A percentile compares a stretch with the other conserved stretches of the same genome.
These are phyloP conservation scores for Parotocinclus haroldoi DNA, from an alignment of 2,797 vertebrate genomes.

Conservation along the genomic window DNA sequence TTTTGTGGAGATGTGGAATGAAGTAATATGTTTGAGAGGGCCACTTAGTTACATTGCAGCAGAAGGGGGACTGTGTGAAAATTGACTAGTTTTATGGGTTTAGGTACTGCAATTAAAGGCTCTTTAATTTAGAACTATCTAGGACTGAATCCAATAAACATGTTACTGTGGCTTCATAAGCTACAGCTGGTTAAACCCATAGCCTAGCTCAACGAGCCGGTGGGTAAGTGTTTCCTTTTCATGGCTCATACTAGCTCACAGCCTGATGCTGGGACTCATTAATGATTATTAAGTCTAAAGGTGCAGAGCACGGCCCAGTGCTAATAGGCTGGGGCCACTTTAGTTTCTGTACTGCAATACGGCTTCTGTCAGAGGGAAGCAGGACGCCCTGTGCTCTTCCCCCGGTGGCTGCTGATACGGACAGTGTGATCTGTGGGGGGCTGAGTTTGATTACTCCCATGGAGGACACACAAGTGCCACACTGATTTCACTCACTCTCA, in stretches of 20 bases:
- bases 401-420: slow-evolving; percentile 4
- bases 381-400: slow-evolving; percentile 1
- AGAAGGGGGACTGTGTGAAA: slow-evolving; percentile 11
- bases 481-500: no score
- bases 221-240: slow-evolving; percentile 25
- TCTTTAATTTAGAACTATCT: slow-evolving; percentile 19
- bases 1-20: slow-evolving; percentile 9
- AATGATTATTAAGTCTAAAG: slow-evolving; percentile 38
- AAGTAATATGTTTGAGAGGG: not conserved
- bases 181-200: slow-evolving; percentile 29
- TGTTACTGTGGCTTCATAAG: slow-evolving; percentile 31
- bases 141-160: slow-evolving; percentile 20
- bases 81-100: slow-evolving; percentile 20
- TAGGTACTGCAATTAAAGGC: slow-evolving; percentile 15
- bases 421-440: slow-evolving; percentile 10
- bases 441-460: not conserved
- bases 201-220: slow-evolving; percentile 15
- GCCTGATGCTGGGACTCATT: slow-evolving; percentile 30
- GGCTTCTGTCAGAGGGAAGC: not conserved
- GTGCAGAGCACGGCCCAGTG: slow-evolving; percentile 31
- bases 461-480: no score
- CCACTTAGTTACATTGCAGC: slow-evolving; percentile 2
- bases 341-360: slow-evolving; percentile 2
- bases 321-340: slow-evolving; percentile 24
- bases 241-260: slow-evolving; percentile 21